These are phyloP conservation scores for Incurvaria masculella DNA, from an alignment of 2,888 invertebrate species.

Conservation along the genomic window DNA sequence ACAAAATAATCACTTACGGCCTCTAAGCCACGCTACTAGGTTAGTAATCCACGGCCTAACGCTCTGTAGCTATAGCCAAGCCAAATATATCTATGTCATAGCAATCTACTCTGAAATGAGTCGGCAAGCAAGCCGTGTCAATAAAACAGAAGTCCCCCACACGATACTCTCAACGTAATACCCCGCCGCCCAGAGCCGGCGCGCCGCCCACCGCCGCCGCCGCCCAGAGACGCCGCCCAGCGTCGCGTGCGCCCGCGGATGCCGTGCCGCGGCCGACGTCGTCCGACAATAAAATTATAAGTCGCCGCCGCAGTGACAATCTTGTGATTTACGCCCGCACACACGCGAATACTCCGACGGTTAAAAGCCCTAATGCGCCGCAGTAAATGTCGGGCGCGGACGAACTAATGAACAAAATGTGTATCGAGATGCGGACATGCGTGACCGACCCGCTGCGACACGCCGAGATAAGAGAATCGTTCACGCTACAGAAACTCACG, in stretches of 20 bases:
- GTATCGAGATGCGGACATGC: slow-evolving; percentile 13
- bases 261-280: slow-evolving; percentile 38
- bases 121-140: not conserved
- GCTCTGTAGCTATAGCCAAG: no score
- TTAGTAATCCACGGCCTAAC: no score
- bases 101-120: not conserved
- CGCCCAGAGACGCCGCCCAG: not conserved
- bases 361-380: no score
- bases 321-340: slow-evolving; percentile 52
- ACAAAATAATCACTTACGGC: no score
- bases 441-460: slow-evolving; percentile 11
- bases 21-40: no score
- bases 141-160: not conserved
- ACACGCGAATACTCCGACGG: slow-evolving; percentile 39
- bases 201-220: not conserved
- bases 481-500: no score
- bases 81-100: no score
- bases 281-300: slow-evolving; percentile 57
- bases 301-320: slow-evolving; percentile 53
- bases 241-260: not conserved
- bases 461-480: slow-evolving; percentile 34
- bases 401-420: slow-evolving; percentile 49
- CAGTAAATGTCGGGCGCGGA: slow-evolving; percentile 29
- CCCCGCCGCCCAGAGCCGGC: not conserved
- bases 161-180: not conserved